These are phyloP conservation scores for Scylla paramamosain DNA, from an alignment of 1,140 invertebrate genomes.

Conservation along the genomic window DNA sequence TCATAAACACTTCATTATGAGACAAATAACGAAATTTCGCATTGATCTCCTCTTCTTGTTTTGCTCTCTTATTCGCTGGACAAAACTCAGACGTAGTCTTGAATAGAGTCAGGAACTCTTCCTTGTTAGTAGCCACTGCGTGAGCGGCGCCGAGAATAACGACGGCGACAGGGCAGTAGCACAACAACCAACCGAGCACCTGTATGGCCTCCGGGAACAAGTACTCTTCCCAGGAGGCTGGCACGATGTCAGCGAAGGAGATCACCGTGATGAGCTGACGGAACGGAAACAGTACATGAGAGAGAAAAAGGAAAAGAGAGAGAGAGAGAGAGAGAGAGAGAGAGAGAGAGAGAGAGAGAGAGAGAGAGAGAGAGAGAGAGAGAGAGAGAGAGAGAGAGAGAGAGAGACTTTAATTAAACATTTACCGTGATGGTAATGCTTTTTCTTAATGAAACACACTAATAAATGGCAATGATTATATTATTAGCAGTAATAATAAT, in stretches of 20 bases:
- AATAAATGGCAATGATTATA: too few relatives aligned
- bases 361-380: conserved; percentile 17
- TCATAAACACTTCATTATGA: background rate
- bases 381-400: background rate
- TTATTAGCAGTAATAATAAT: too few relatives aligned
- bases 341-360: conserved; percentile 1
- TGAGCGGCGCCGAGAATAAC: background rate
- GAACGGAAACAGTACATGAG: too few relatives aligned
- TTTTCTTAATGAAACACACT: too few relatives aligned
- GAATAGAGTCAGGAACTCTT: background rate
- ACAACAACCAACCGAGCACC: background rate
- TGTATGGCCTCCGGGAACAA: background rate
- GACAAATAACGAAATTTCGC: background rate
- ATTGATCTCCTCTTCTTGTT: background rate
- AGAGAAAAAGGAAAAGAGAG: too few relatives aligned
- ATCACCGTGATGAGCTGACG: background rate
- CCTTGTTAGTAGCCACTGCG: background rate
- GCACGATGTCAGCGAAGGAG: background rate
- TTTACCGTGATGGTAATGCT: too few relatives aligned
- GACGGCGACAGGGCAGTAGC: background rate
- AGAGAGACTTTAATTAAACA: too few relatives aligned
- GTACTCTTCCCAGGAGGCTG: background rate
- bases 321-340: too few relatives aligned
- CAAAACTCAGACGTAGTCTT: background rate
- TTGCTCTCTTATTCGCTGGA: background rate